phyloP scores from a whole-genome alignment of 2,797 vertebrate species.

The Chaenodraco wilsoni region DNA sequence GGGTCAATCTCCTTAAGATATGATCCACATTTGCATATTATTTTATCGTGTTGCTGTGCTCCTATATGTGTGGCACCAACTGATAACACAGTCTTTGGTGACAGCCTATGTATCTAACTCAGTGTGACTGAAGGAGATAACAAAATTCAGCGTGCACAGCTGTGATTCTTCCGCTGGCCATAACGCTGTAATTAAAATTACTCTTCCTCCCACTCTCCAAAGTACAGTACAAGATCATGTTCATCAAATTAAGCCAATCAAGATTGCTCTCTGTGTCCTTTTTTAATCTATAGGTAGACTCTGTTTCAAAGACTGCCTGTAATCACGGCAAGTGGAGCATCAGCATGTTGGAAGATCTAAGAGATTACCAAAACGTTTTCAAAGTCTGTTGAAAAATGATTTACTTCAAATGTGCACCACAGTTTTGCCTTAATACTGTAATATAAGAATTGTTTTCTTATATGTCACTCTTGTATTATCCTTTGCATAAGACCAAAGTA shows the following conservation, averaged over 20 bases:
- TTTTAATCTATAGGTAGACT: constrained; percentile 26
- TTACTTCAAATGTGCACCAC: background rate
- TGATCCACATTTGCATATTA: constrained; percentile 55
- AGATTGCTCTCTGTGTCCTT: constrained; percentile 16
- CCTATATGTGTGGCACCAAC: constrained; percentile 40
- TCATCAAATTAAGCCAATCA: constrained; percentile 49
- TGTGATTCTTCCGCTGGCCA: constrained; percentile 46
- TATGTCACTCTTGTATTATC: background rate
- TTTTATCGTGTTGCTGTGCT: constrained; percentile 54
- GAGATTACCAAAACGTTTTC: constrained; percentile 22
- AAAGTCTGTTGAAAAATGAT: constrained; percentile 2
- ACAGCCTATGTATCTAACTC: constrained; percentile 41
- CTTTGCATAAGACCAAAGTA: background rate
- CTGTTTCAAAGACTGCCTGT: constrained; percentile 16
- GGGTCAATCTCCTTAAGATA: constrained; percentile 49
- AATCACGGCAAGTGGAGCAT: constrained; percentile 11
- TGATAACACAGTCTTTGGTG: constrained; percentile 59
- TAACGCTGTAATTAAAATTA: constrained; percentile 54
- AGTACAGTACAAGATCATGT: constrained; percentile 41
- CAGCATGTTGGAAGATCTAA: constrained; percentile 17
- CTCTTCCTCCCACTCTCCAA: constrained; percentile 22
- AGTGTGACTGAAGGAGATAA: constrained; percentile 47
- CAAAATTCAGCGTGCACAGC: constrained; percentile 45
- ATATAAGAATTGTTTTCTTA: too few species aligned
- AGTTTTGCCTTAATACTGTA: constrained; percentile 2